Evolutionary conservation across 2,797 vertebrate species (phyloP).

Genomic region (Anolis apletophallus): DNA sequence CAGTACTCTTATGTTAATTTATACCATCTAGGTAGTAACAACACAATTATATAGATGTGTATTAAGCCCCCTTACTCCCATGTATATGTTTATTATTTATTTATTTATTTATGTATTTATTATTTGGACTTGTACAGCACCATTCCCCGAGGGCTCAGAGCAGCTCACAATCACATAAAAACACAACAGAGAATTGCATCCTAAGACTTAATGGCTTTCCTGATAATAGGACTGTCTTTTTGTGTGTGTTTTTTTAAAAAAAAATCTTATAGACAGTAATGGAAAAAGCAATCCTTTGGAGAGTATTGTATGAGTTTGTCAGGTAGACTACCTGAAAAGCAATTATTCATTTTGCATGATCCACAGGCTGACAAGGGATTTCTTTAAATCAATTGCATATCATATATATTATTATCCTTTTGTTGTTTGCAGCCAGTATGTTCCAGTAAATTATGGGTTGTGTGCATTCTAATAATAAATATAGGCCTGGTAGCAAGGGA

Average conservation of each 20-base stretch:
- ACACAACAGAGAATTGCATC: background rate
- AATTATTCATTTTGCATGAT: constrained; percentile 72
- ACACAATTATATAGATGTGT: background rate
- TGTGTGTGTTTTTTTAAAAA: constrained; percentile 22
- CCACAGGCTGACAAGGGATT: constrained; percentile 54
- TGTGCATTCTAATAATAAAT: constrained; percentile 68
- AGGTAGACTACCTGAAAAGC: constrained; percentile 60
- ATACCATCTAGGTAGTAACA: no score
- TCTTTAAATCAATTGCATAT: constrained; percentile 73
- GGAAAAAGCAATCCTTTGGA: background rate
- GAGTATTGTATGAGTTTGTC: background rate
- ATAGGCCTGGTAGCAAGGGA: constrained; percentile 60
- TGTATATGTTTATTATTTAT: background rate
- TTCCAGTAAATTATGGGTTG: constrained; percentile 69
- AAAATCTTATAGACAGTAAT: constrained; percentile 28
- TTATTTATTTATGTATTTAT: no score
- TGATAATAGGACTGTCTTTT: background rate
- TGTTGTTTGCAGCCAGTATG: constrained; percentile 71
- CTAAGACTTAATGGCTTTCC: background rate
- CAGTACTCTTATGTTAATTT: background rate
- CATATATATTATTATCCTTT: constrained; percentile 68
- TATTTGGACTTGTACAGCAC: no score
- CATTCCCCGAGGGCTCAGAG: no score
- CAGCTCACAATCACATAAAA: no score
- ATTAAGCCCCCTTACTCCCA: background rate